phyloP scores from a whole-genome alignment of 35 echinoderm and acorn worm genomes.

The Eucidaris tribuloides region DNA sequence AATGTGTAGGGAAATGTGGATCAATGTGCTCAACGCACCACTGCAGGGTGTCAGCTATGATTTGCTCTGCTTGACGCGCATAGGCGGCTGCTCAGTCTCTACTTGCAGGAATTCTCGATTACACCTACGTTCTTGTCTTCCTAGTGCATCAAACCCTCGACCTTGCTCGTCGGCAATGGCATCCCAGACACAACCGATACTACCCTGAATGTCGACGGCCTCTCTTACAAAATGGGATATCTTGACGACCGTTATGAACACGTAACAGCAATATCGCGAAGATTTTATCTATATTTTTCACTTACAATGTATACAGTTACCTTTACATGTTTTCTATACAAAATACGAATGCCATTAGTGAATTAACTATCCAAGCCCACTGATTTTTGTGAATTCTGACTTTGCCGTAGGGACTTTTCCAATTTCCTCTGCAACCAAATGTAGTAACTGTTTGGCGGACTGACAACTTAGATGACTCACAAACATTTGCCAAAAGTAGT shows the following conservation, averaged over 20 bases:
- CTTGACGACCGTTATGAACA: neutral
- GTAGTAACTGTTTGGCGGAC: constrained; percentile 17
- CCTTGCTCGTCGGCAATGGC: constrained; percentile 10
- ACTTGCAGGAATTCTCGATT: neutral
- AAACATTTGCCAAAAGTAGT: no score
- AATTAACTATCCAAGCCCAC: neutral
- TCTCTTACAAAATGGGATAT: constrained; percentile 19
- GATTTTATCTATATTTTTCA: neutral
- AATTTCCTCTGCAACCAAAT: constrained; percentile 20
- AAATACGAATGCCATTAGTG: neutral
- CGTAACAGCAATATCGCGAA: neutral
- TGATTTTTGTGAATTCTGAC: constrained; percentile 27
- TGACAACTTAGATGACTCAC: no score
- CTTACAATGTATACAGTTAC: neutral
- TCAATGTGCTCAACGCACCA: neutral
- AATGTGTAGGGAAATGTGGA: neutral
- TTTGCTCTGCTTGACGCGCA: neutral
- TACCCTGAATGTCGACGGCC: neutral
- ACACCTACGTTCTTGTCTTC: neutral
- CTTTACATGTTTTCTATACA: neutral
- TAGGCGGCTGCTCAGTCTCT: neutral
- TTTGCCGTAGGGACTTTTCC: constrained; percentile 30
- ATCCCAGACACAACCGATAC: constrained; percentile 5
- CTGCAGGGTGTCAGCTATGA: neutral
- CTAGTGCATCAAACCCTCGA: constrained; percentile 3